Evolutionary conservation across 2,888 invertebrate species (phyloP), one percentile per base, ranked within the genome.

Genomic region (Ormyrus rosae): DNA sequence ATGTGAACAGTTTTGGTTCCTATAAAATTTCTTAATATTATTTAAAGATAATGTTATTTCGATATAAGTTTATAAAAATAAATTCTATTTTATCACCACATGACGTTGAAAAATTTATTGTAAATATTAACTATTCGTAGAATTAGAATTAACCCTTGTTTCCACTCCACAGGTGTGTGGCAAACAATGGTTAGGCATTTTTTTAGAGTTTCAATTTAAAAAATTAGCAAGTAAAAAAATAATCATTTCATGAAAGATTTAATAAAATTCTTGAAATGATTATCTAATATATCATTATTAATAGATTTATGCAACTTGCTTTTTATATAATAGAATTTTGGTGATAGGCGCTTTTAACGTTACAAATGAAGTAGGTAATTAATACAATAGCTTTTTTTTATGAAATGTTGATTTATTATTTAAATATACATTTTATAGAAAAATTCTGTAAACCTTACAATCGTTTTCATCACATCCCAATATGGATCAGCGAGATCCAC

Each of bases 381-480:
- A 34, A 3, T 34, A 34, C 48, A 53, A 65, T 19, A 45, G 11
- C 9, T 64, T 76, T 64, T 76, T 75, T 73, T 64, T 71, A 76
- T 45, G 68, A 80, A 80, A 76, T 81, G 63, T 68, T 76, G 48
- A 69, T 80, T 82, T 82, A 80, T 82, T 80, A 70, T 63, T 81
- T 65, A 77, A 76, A 82, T 76, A 34, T 34, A 74, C 71, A 82
- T 77, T 71, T 78, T 9, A 71, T 74, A 78, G 50, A 78, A 78
- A 81, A 80, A 63, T 72, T 80, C 68, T 75, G 73, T 80, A 75
- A 75, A 78, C 78, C 78, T 51, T 82, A 82, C 80, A 78, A 75
- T 74, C 71, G 19, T 77, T 76, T 70, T 80, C 78, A 82, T 82
- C 82, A 80, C 82, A 80, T 82, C 80, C 82, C 75, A 68, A 80